Conservation (phyloP, 2,113 vertebrate species). For the Grantiella picta region DNA sequence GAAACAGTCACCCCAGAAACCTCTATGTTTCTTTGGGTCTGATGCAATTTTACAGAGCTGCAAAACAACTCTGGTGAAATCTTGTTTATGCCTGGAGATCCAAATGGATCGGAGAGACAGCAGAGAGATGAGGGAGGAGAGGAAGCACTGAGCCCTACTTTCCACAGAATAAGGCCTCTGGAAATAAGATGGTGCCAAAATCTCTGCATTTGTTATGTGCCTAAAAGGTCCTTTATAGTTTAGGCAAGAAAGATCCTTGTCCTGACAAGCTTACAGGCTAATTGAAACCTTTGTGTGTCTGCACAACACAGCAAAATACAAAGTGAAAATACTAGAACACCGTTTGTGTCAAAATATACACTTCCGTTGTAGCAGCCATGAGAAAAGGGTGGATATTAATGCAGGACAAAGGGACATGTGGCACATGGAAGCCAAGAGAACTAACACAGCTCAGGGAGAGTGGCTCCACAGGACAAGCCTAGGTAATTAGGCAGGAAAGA, state of each 20-base stretch:
- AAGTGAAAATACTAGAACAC: neutral
- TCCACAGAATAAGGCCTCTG: neutral
- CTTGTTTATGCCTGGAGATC: neutral
- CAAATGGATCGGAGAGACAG: neutral
- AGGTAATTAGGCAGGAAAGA: neutral
- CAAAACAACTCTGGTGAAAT: neutral
- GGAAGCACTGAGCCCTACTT: neutral
- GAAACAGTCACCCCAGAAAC: neutral
- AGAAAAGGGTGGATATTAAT: neutral
- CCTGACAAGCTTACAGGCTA: neutral
- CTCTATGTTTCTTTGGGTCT: neutral
- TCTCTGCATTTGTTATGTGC: neutral
- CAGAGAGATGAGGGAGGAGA: neutral
- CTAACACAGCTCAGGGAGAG: neutral
- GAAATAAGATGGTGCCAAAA: slow-evolving; percentile 9
- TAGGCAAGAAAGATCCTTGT: neutral
- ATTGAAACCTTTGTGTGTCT: neutral
- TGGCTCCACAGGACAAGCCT: neutral
- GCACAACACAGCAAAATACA: neutral
- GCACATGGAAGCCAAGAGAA: accelerated
- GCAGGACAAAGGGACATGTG: neutral
- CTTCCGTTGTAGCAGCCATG: neutral
- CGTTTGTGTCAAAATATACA: neutral
- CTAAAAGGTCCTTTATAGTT: neutral
- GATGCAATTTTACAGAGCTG: neutral